Conservation (phyloP, 2,113 vertebrate species). For the Heterotis niloticus region DNA sequence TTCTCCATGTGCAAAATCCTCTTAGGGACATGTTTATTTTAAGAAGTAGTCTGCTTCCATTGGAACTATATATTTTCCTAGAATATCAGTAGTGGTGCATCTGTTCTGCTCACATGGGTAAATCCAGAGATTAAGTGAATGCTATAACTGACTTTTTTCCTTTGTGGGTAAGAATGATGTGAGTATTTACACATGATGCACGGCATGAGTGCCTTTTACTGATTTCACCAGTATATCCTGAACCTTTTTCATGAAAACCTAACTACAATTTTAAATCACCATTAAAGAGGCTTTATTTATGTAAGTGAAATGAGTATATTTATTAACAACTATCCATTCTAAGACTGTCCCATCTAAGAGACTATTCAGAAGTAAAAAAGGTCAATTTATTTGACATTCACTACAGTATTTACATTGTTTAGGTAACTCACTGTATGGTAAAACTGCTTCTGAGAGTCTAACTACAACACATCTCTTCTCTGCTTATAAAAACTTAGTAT, state of each 20-base stretch:
- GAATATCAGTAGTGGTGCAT: not conserved
- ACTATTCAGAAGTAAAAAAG: not conserved
- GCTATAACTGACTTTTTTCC: not conserved
- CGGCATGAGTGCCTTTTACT: too few relatives aligned
- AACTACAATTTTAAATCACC: too few relatives aligned
- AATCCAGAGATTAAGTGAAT: slow-evolving; percentile 3
- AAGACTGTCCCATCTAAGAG: too few relatives aligned
- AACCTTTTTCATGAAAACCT: not conserved
- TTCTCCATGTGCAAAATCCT: slow-evolving; percentile 2
- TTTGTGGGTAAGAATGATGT: not conserved
- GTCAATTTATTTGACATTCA: not conserved
- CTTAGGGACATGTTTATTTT: not conserved
- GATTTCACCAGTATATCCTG: too few relatives aligned
- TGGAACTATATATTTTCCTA: too few relatives aligned
- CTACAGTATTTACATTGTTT: too few relatives aligned
- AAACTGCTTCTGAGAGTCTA: not conserved
- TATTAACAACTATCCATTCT: not conserved
- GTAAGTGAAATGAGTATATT: too few relatives aligned
- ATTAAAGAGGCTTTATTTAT: too few relatives aligned
- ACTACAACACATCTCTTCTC: not conserved
- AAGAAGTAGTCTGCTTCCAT: not conserved
- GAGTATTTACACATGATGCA: too few relatives aligned
- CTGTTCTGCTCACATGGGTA: not conserved
- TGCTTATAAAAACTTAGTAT: not conserved
- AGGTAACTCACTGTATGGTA: not conserved